Evolutionary conservation across 2,113 vertebrate genomes (phyloP), one percentile per base, ranked within the genome.

Genomic region (Peromyscus californicus): DNA sequence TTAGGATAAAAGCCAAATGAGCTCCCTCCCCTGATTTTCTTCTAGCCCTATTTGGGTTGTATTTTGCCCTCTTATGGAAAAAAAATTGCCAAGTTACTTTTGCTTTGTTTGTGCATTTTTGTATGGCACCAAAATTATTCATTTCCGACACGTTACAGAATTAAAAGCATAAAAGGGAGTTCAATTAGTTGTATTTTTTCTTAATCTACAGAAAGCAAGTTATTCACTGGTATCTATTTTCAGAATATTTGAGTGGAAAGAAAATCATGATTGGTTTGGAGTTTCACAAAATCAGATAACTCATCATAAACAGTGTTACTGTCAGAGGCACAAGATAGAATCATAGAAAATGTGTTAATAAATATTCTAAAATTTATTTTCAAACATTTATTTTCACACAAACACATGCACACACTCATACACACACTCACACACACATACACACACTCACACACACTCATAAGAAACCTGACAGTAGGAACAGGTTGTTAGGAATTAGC

Each of bases 171-270:
- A 36, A 90, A 57, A 93, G 84, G 1, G 29, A 15, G 89, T 95
- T 96, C 89, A 94, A 42, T 90, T 91, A 26, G 5, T 83, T 90
- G 57, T 33, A 12, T 5, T 65, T 63, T 59, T 72, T 89, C 39
- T 89, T 80, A n/a, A 70, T 84, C n/a, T 80, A 87, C 26, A 76
- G 61, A 74, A 89, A 17, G 79, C 42, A 67, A 90, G 33, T 16
- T 59, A 42, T 91, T 91, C 88, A 54, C 78, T 97, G 75, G 45
- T 74, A 93, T 96, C 2, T 80, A n/a, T 92, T 94, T 97, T 95
- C 36, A 48, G 57, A 96, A 95, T 21, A 39, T 26, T 31, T 51
- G 15, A 80, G 69, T 87, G 33, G 39, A 42, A 78, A 91, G 36
- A 79, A 94, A 96, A 72, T 3, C 57, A 51, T 10, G 48, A 90